Evolutionary conservation across 1,140 invertebrate species (phyloP).

Genomic region (Tyrophagus putrescentiae): DNA sequence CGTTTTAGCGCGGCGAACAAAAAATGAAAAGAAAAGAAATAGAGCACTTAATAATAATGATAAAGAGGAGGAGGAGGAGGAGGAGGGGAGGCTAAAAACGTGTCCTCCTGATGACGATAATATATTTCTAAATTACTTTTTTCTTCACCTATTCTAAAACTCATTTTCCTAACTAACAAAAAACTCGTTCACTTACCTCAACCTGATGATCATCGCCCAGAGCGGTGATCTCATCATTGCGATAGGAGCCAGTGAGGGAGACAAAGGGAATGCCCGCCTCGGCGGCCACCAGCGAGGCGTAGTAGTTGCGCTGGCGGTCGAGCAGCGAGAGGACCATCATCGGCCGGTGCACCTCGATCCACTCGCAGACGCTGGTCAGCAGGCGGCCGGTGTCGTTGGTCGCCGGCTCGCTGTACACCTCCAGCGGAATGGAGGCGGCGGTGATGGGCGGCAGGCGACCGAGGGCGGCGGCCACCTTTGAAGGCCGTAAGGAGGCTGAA

Average conservation of each 20-base stretch:
- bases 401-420: neutral
- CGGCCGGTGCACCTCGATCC: conserved; percentile 18
- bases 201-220: neutral
- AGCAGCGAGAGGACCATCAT: conserved; percentile 15
- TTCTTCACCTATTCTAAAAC: no score
- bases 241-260: conserved; percentile 13
- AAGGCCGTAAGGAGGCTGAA: no score
- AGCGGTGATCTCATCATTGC: conserved; percentile 1
- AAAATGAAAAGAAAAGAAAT: no score
- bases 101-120: no score
- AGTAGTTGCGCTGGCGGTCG: conserved; percentile 9
- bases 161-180: no score
- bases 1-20: no score
- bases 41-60: no score
- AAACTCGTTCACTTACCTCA: no score
- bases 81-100: no score
- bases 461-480: neutral
- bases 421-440: conserved; percentile 6
- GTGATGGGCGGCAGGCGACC: neutral
- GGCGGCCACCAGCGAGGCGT: conserved; percentile 11
- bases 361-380: conserved; percentile 18
- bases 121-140: no score
- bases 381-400: conserved; percentile 20
- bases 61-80: no score
- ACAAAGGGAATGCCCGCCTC: conserved; percentile 15